Base-by-base conservation (phyloP, 2,888 invertebrate genomes). In the Acrobasis consociella region DNA sequence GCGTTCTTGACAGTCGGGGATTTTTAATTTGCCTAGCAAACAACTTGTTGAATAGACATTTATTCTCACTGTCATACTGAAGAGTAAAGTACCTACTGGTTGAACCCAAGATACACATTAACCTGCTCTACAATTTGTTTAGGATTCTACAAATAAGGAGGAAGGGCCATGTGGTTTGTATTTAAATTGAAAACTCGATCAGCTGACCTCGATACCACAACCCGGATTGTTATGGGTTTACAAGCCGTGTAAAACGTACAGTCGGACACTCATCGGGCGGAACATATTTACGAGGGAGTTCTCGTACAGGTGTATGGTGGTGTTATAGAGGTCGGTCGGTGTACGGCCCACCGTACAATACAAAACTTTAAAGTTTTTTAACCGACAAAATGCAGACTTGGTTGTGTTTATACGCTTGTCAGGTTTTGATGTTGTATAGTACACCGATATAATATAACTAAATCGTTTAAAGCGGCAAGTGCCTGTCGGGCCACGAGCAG, bases 151-250 rank as follows among this genome's bases (percentile, higher is more conserved):
- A 52, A 46, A 51, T 17, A 51, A 17, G 50, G 51, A 62, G 46
- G 60, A 31, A n/a, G 17, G 67, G 74, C 77, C 80, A 81, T 78
- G 73, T 77, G 80, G 77, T 72, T 73, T 69, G 51, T 75, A 71
- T 80, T 76, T 75, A 71, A 67, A 65, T 68, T 72, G 71, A 70
- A 65, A 68, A 73, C 73, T 72, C 69, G 72, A 74, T 77, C 70
- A 69, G 68, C 69, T 64, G 68, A 68, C 70, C 67, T 70, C 67
- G 51, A 65, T 62, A 68, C 69, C 70, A 64, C 68, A 64, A 37
- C 58, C 67, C 16, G 42, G 58, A 58, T 63, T 65, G 60, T 64
- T 67, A 65, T 51, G 63, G 61, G 63, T 42, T 52, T 60, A 62
- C 63, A 65, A 49, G 11, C 46, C 46, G 49, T 17, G 46, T 13